phyloP scores from a whole-genome alignment of 64 coral and sea anemone species.

The Stichodactyla mertensii region DNA sequence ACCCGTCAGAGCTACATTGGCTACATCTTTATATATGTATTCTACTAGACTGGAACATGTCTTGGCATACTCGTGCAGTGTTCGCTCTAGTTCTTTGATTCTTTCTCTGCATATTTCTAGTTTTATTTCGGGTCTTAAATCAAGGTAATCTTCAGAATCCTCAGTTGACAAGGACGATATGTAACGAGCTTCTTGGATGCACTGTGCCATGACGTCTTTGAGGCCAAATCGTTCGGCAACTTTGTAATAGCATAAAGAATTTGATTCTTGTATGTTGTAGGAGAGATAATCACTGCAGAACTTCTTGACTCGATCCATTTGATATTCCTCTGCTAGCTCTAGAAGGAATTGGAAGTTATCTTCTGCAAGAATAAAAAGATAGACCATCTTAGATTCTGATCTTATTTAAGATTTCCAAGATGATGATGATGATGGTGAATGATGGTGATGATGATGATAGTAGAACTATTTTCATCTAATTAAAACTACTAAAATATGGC shows the following conservation, averaged over 20 bases:
- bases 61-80: constrained; percentile 37
- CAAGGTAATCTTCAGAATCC: not conserved
- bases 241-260: constrained; percentile 20
- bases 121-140: constrained; percentile 37
- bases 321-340: constrained; percentile 52
- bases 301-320: constrained; percentile 36
- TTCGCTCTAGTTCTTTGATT: constrained; percentile 46
- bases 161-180: not conserved
- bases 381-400: not conserved
- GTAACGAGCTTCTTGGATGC: constrained; percentile 27
- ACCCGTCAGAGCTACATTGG: not conserved
- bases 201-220: constrained; percentile 17
- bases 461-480: no score
- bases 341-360: constrained; percentile 47
- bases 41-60: constrained; percentile 36
- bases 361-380: constrained; percentile 10
- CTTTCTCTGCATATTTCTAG: constrained; percentile 36
- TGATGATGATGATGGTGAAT: not conserved
- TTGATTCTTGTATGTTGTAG: constrained; percentile 30
- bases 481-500: not conserved
- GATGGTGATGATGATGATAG: not conserved
- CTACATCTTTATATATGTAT: constrained; percentile 32
- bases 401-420: not conserved
- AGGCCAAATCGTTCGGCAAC: constrained; percentile 40
- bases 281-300: constrained; percentile 38